A percentile compares a stretch with the other conserved stretches of the same genome.
phyloP scores from a whole-genome alignment of 2,113 vertebrate species.

The Actenoides lindsayi region DNA sequence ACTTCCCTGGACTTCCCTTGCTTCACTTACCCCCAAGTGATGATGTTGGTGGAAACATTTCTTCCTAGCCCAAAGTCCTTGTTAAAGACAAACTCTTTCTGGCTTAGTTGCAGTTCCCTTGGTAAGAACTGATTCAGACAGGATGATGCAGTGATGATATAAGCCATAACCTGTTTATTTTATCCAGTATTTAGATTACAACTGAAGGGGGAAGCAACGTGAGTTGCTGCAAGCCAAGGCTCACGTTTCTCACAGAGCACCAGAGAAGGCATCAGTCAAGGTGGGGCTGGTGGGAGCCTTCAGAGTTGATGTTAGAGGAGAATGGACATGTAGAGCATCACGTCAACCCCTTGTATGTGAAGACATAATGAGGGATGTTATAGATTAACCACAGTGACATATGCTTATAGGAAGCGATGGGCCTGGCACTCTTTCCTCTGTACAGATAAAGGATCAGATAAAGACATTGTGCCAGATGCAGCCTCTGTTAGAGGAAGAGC shows the following conservation, averaged over 20 bases:
- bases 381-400: neutral
- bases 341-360: neutral
- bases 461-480: neutral
- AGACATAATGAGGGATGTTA: neutral
- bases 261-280: neutral
- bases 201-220: neutral
- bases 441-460: conserved; percentile 33
- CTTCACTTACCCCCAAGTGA: neutral
- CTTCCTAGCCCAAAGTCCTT: fast-evolving
- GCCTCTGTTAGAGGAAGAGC: conserved; percentile 19
- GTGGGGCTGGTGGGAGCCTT: neutral
- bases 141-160: neutral
- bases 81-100: neutral
- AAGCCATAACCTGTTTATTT: conserved; percentile 57
- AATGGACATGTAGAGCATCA: neutral
- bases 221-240: neutral
- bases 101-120: neutral
- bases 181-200: neutral
- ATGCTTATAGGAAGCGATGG: conserved; percentile 41
- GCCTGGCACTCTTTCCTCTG: conserved; percentile 52
- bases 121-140: neutral
- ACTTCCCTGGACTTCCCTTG: neutral
- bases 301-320: conserved; percentile 10
- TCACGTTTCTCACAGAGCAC: neutral
- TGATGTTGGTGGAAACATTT: neutral